A percentile compares a stretch with the other conserved stretches of the same genome.
phyloP scores from a whole-genome alignment of 2,113 vertebrate genomes.

The Hemichromis elongatus region DNA sequence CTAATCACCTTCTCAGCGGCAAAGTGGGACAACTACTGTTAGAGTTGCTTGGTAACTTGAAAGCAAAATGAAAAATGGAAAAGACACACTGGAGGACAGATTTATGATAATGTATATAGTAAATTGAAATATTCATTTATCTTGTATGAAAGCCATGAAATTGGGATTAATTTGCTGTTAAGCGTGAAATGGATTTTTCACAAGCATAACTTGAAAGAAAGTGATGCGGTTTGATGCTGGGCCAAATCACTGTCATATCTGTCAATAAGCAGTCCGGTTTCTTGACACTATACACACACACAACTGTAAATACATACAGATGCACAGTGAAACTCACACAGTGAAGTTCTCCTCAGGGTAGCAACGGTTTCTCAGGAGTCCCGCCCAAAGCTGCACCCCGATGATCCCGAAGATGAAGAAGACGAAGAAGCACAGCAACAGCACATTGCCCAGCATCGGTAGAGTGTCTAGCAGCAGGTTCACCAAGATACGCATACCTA shows the following conservation, averaged over 20 bases:
- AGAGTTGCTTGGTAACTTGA: not conserved
- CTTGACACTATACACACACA: not conserved
- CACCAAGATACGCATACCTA: slow-evolving; percentile 98
- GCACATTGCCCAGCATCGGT: slow-evolving; percentile 98
- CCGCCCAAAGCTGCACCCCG: slow-evolving; percentile 97
- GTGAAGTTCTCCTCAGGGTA: slow-evolving; percentile 89
- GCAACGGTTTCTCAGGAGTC: slow-evolving; percentile 94
- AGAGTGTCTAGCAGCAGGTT: slow-evolving; percentile 97
- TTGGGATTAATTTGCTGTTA: not conserved
- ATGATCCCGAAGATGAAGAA: slow-evolving; percentile 99
- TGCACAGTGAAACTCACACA: slow-evolving; percentile 72
- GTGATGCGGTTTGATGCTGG: not conserved
- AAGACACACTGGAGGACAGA: not conserved
- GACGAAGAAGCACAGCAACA: slow-evolving; percentile 98
- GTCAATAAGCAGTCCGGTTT: not conserved
- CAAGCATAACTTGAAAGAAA: not conserved
- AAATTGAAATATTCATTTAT: not conserved
- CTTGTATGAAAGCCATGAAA: not conserved
- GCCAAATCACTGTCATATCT: not conserved
- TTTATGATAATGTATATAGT: not conserved
- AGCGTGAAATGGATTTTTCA: not conserved
- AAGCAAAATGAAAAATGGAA: not conserved
- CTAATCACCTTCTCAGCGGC: slow-evolving; percentile 22
- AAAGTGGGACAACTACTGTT: not conserved
- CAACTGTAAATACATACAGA: not conserved